A percentile compares a stretch with the other conserved stretches of the same genome.
These are phyloP conservation scores for Caerostris extrusa DNA, from an alignment of 1,140 invertebrate genomes.

Conservation along the genomic window DNA sequence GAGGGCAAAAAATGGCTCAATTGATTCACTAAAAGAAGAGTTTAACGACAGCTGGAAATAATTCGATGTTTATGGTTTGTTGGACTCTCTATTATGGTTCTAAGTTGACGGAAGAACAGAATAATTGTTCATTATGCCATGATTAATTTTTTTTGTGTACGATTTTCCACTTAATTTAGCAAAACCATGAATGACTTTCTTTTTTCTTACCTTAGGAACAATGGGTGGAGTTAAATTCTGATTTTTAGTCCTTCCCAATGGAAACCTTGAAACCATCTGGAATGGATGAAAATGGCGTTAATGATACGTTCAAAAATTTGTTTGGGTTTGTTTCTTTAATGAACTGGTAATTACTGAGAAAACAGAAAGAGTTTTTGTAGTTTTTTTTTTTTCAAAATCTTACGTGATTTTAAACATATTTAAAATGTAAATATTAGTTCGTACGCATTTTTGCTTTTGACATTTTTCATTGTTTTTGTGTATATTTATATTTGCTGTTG, in stretches of 20 bases:
- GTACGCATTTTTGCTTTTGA: too few relatives aligned
- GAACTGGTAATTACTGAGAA: too few relatives aligned
- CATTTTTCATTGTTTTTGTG: too few relatives aligned
- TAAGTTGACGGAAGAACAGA: neutral
- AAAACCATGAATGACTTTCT: neutral
- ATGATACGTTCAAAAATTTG: too few relatives aligned
- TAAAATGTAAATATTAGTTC: too few relatives aligned
- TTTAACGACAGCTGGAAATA: neutral
- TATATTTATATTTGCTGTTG: too few relatives aligned
- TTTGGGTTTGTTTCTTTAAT: too few relatives aligned
- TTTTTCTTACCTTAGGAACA: conserved; percentile 84
- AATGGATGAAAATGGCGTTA: neutral
- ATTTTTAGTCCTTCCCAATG: conserved; percentile 98
- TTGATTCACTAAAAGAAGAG: neutral
- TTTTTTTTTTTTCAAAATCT: neutral
- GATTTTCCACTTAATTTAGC: neutral
- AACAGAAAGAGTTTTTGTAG: neutral
- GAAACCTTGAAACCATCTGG: conserved; percentile 99
- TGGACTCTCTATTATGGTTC: neutral
- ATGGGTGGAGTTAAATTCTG: conserved; percentile 96
- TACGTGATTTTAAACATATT: neutral
- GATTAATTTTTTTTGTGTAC: neutral
- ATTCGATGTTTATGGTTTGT: conserved; percentile 10
- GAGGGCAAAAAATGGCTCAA: neutral
- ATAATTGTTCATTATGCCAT: neutral